Evolutionary conservation across 2,797 vertebrate genomes (phyloP).

Genomic region (Chelon labrosus): DNA sequence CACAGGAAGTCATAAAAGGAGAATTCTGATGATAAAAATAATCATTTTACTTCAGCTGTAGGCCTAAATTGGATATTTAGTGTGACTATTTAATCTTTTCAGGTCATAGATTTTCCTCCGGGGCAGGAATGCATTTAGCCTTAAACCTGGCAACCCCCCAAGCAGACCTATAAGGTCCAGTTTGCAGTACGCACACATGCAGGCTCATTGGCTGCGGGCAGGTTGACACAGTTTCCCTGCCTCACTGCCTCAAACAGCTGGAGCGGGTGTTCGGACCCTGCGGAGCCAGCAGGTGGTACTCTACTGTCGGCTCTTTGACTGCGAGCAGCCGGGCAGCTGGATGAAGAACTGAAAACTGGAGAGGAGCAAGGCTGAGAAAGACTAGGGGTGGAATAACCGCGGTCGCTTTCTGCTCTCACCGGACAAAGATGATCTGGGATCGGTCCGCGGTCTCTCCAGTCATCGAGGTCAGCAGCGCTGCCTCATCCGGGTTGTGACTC

Average conservation of each 20-base stretch:
- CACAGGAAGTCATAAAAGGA: too few species aligned
- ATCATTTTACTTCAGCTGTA: not conserved
- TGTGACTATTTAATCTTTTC: constrained; percentile 31
- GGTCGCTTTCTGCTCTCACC: not conserved
- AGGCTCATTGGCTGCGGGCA: constrained; percentile 47
- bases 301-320: constrained; percentile 37
- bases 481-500: constrained; percentile 37
- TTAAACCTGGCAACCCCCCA: constrained; percentile 13
- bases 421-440: constrained; percentile 33
- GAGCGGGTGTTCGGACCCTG: constrained; percentile 38
- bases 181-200: constrained; percentile 27
- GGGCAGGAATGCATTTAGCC: constrained; percentile 40
- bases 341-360: constrained; percentile 11
- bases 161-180: constrained; percentile 43
- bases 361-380: not conserved
- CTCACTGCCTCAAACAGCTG: constrained; percentile 49
- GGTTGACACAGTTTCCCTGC: constrained; percentile 53
- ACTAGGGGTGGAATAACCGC: not conserved
- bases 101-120: constrained; percentile 36
- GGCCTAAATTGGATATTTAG: constrained; percentile 16
- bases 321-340: constrained; percentile 17
- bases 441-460: constrained; percentile 25
- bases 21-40: not conserved
- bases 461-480: constrained; percentile 29
- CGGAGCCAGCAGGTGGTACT: constrained; percentile 68